Evolutionary conservation across 2,113 vertebrate species (phyloP).

Genomic region (Psittacus erithacus): DNA sequence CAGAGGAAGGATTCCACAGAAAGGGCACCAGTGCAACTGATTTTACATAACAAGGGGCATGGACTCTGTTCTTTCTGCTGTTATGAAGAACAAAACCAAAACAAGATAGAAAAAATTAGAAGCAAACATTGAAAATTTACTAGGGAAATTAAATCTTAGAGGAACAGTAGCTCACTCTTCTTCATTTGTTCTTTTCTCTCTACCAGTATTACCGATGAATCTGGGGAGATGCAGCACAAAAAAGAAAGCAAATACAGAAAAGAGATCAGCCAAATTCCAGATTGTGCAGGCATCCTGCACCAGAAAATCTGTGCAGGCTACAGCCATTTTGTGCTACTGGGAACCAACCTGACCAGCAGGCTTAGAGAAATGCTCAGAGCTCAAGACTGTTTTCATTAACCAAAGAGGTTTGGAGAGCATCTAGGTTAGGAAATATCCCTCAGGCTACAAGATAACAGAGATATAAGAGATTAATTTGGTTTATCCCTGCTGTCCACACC

Average conservation of each 20-base stretch:
- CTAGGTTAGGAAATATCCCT: background rate
- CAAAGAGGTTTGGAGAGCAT: background rate
- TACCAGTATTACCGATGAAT: background rate
- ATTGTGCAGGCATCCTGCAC: background rate
- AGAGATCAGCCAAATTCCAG: background rate
- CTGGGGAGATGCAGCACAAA: background rate
- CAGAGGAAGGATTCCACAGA: background rate
- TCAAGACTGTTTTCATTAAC: background rate
- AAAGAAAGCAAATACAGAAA: background rate
- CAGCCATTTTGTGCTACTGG: background rate
- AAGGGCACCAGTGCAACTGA: background rate
- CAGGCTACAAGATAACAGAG: background rate
- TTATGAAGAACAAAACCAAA: background rate
- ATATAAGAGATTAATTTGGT: background rate
- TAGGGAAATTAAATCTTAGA: background rate
- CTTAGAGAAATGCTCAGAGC: background rate
- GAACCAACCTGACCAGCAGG: background rate
- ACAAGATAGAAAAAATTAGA: background rate
- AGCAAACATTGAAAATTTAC: background rate
- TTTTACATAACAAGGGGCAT: constrained; percentile 12
- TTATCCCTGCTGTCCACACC: background rate
- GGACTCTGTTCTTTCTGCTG: background rate
- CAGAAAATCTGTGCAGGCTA: background rate
- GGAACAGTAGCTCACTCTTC: background rate
- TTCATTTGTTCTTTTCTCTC: background rate